Conservation (phyloP, 2,888 invertebrate species). For the Ischnura elegans region DNA sequence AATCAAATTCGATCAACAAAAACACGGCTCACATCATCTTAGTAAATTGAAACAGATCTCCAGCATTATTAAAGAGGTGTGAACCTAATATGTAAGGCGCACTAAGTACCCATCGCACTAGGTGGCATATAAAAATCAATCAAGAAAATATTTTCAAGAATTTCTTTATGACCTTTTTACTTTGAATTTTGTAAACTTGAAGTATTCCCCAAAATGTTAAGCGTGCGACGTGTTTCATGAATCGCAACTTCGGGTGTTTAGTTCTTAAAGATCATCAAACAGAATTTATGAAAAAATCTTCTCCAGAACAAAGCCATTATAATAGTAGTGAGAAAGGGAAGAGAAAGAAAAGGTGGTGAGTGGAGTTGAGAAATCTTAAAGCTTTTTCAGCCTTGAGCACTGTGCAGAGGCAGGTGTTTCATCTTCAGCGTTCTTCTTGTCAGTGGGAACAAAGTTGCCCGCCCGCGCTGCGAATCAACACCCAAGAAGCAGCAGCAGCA, state of each 20-base stretch:
- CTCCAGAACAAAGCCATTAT: background rate
- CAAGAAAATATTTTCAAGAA: no score
- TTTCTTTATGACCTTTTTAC: no score
- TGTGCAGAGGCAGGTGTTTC: conserved; percentile 57
- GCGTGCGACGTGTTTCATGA: no score
- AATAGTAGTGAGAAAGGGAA: background rate
- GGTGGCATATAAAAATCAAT: no score
- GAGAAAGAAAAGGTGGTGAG: background rate
- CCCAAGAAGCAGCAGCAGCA: background rate
- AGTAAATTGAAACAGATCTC: no score
- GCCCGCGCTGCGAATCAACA: conserved; percentile 11
- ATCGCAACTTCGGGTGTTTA: conserved; percentile 3
- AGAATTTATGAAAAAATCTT: background rate
- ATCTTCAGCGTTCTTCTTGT: conserved; percentile 9
- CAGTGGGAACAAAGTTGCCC: conserved; percentile 19
- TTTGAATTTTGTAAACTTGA: no score
- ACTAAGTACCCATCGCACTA: no score
- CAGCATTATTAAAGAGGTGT: no score
- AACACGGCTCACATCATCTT: no score
- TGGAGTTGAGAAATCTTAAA: background rate
- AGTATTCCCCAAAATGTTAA: no score
- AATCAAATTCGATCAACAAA: no score
- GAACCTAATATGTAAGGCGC: no score
- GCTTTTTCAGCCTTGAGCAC: conserved; percentile 39
- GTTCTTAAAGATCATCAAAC: background rate